phyloP scores from a whole-genome alignment of 2,888 invertebrate genomes.

The Temnothorax ravouxi region DNA sequence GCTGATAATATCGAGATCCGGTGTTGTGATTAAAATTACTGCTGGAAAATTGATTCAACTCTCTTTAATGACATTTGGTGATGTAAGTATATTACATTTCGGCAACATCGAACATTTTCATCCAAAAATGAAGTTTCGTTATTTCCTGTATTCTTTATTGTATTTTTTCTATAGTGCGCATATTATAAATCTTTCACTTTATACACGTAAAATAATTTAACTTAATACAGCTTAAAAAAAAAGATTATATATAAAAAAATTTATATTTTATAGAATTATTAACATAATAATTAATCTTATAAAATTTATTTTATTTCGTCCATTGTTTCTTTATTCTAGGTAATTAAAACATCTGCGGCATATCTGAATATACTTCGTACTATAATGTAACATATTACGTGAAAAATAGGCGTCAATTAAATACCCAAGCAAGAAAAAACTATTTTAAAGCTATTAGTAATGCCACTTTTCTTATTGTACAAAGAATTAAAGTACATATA shows the following conservation, averaged over 20 bases:
- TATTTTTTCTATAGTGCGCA: background rate
- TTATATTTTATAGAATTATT: background rate
- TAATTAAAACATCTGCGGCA: slow-evolving; percentile 39
- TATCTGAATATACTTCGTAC: slow-evolving; percentile 46
- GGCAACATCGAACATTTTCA: background rate
- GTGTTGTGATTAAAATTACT: slow-evolving; percentile 67
- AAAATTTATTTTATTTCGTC: background rate
- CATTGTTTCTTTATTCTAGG: background rate
- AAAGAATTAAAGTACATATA: slow-evolving; percentile 9
- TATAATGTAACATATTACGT: slow-evolving; percentile 11
- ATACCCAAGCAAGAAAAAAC: background rate
- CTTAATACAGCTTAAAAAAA: background rate
- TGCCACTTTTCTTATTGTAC: background rate
- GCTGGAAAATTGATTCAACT: slow-evolving; percentile 69
- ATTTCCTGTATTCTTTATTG: background rate
- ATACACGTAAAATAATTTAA: background rate
- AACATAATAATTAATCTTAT: too few relatives aligned
- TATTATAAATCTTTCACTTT: background rate
- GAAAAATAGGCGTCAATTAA: slow-evolving; percentile 2
- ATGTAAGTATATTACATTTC: slow-evolving; percentile 62
- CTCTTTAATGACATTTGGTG: slow-evolving; percentile 68
- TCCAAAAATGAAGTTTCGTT: background rate
- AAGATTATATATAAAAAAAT: too few relatives aligned
- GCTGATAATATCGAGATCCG: slow-evolving; percentile 72
- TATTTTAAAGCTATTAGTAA: background rate